A percentile compares a stretch with the other conserved stretches of the same genome.
These are phyloP conservation scores for Narcine bancroftii DNA, from an alignment of 2,113 vertebrate species.

Conservation along the genomic window DNA sequence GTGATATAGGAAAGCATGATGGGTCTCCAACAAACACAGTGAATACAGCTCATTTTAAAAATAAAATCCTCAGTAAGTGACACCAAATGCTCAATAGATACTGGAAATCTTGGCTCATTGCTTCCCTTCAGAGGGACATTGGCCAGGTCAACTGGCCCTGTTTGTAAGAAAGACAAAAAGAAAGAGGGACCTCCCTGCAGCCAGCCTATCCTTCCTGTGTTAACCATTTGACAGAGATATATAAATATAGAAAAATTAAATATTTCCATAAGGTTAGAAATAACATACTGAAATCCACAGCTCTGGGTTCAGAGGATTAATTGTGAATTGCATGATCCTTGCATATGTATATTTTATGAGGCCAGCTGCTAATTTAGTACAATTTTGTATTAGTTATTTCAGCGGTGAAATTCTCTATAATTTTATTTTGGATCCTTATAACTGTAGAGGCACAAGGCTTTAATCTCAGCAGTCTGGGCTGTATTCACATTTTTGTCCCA, in stretches of 20 bases:
- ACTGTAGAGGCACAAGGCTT: too few species aligned
- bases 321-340: neutral
- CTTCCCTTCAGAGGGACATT: neutral
- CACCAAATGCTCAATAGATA: neutral
- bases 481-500: slow-evolving; percentile 6
- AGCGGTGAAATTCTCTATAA: neutral
- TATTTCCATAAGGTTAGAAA: neutral
- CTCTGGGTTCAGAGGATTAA: neutral
- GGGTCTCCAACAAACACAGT: neutral
- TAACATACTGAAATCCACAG: neutral
- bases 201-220: neutral
- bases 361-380: neutral
- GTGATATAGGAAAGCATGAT: neutral
- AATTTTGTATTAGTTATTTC: too few species aligned
- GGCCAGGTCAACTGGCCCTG: neutral
- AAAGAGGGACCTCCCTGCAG: neutral
- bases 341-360: neutral
- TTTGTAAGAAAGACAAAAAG: neutral
- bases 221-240: neutral
- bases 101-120: neutral
- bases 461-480: neutral
- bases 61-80: too few species aligned
- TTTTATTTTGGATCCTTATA: neutral
- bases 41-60: neutral
- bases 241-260: neutral